These are phyloP conservation scores for Pluvianellus socialis DNA, from an alignment of 2,113 vertebrate species.

Conservation along the genomic window DNA sequence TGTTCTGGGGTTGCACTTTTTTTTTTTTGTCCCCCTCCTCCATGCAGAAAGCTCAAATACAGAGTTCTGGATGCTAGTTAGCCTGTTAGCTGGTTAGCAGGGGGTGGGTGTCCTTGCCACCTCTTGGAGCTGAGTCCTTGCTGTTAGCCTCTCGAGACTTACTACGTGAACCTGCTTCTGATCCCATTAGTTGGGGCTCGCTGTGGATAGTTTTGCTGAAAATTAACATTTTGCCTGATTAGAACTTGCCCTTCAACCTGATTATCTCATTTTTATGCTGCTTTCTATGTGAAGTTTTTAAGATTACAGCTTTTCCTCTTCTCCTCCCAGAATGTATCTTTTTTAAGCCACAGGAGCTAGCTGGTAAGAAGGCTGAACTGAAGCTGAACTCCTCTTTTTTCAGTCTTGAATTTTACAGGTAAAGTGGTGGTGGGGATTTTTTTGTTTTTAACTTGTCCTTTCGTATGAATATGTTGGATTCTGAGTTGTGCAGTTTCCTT, in stretches of 20 bases:
- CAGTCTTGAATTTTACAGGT: slow-evolving; percentile 92
- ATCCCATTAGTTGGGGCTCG: background rate
- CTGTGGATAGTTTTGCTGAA: background rate
- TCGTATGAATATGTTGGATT: background rate
- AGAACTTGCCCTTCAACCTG: background rate
- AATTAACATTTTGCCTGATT: background rate
- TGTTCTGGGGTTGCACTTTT: too few relatives aligned
- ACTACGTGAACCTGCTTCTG: background rate
- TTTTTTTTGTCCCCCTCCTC: too few relatives aligned
- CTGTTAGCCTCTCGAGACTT: background rate
- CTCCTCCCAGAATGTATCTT: slow-evolving; percentile 79
- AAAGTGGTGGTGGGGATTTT: background rate
- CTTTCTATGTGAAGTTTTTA: background rate
- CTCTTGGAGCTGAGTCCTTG: background rate
- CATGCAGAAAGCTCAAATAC: background rate
- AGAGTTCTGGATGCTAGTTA: background rate
- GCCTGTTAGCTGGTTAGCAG: background rate
- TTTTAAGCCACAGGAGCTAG: slow-evolving; percentile 72
- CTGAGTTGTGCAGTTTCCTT: background rate
- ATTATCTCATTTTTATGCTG: background rate
- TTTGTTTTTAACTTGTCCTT: background rate
- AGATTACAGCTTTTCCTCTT: background rate
- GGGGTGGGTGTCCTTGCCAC: background rate
- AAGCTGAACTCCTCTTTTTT: slow-evolving; percentile 89
- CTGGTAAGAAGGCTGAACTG: slow-evolving; percentile 61